These are phyloP conservation scores for Calyptomena viridis DNA, from an alignment of 2,113 vertebrate genomes.

Conservation along the genomic window DNA sequence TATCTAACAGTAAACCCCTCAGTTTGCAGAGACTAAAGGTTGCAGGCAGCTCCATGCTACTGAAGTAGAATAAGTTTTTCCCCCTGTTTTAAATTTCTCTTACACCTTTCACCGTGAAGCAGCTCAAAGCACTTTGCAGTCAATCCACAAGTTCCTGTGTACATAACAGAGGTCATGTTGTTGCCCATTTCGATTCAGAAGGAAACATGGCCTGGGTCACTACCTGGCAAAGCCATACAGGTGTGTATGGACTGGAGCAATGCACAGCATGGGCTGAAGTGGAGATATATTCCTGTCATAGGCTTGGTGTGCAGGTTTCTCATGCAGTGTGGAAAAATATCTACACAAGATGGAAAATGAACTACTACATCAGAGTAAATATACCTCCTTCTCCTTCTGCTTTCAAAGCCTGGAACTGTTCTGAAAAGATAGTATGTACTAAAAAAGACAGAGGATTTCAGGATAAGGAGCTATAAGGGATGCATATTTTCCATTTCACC, in stretches of 20 bases:
- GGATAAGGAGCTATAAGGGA: background rate
- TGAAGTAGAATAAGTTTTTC: background rate
- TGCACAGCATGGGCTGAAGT: background rate
- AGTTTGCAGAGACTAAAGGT: background rate
- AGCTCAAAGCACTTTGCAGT: background rate
- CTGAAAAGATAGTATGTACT: background rate
- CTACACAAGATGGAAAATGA: background rate
- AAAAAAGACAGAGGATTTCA: background rate
- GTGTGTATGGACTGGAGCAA: background rate
- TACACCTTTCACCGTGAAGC: background rate
- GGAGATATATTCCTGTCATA: background rate
- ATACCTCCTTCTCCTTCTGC: background rate
- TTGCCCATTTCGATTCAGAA: background rate
- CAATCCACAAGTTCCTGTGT: background rate
- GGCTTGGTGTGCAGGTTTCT: background rate
- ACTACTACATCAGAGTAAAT: background rate
- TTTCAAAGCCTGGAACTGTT: background rate
- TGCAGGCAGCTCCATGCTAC: background rate
- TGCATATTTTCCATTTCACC: background rate
- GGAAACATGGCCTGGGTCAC: background rate
- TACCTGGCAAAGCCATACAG: background rate
- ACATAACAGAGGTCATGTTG: accelerated
- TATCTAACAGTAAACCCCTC: background rate
- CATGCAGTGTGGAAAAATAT: background rate
- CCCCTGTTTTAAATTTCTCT: background rate